Conservation (phyloP, 1,140 invertebrate genomes). For the Drosophila oshimai region DNA sequence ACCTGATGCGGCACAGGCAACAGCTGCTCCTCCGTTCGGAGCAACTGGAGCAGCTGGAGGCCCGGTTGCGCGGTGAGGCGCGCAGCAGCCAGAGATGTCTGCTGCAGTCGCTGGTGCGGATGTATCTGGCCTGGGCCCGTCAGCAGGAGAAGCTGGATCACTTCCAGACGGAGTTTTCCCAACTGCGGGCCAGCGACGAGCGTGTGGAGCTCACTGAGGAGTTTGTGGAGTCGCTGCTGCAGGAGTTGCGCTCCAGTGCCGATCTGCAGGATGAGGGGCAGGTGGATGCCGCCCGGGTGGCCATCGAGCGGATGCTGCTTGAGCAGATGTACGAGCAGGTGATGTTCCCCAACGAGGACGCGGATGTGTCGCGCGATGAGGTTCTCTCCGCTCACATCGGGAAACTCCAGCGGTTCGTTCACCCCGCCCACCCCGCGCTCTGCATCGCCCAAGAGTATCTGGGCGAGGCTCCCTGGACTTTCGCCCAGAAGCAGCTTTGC, state of each 20-base stretch:
- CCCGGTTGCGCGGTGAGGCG: conserved; percentile 88
- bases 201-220: conserved; percentile 89
- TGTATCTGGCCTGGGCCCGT: conserved; percentile 89
- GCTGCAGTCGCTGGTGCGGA: conserved; percentile 89
- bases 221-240: conserved; percentile 84
- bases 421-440: conserved; percentile 92
- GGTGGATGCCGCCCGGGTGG: conserved; percentile 87
- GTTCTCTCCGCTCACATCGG: conserved; percentile 94
- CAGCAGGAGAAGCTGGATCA: conserved; percentile 86
- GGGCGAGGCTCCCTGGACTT: conserved; percentile 98
- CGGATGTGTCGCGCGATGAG: conserved; percentile 95
- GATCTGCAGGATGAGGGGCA: conserved; percentile 86
- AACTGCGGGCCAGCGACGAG: conserved; percentile 90
- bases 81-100: conserved; percentile 90
- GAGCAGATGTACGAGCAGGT: conserved; percentile 95
- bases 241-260: conserved; percentile 51
- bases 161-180: conserved; percentile 91
- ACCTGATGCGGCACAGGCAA: conserved; percentile 92
- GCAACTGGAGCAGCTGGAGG: conserved; percentile 89
- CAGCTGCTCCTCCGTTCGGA: conserved; percentile 91
- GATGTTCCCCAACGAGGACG: conserved; percentile 98
- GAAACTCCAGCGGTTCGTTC: conserved; percentile 91
- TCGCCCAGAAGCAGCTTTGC: conserved; percentile 96
- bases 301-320: conserved; percentile 92
- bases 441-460: conserved; percentile 91